Evolutionary conservation across 2,113 vertebrate genomes (phyloP).

Genomic region (Actenoides lindsayi): DNA sequence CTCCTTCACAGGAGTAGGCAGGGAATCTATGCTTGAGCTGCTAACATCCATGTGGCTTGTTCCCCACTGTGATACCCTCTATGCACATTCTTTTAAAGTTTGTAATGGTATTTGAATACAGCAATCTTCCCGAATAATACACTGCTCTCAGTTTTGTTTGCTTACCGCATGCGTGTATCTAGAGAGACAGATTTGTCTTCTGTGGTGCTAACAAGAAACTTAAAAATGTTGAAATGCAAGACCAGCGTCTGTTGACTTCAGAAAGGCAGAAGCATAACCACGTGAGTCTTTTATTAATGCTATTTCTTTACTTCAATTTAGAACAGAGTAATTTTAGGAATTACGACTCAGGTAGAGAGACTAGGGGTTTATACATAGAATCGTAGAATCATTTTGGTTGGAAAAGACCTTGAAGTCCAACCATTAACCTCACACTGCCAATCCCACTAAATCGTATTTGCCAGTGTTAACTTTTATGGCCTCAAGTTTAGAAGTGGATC

Average conservation of each 20-base stretch:
- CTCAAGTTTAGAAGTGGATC: background rate
- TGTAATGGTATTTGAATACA: background rate
- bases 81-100: background rate
- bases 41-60: background rate
- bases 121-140: background rate
- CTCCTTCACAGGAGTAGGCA: background rate
- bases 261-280: background rate
- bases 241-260: background rate
- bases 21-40: background rate
- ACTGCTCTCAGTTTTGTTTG: background rate
- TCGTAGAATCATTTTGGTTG: no score
- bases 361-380: background rate
- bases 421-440: no score
- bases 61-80: background rate
- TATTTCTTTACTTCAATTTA: background rate
- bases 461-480: background rate
- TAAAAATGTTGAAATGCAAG: background rate
- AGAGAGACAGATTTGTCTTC: background rate
- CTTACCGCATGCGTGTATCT: fast-evolving
- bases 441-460: background rate
- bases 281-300: background rate
- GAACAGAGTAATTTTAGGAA: background rate
- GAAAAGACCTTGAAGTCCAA: no score
- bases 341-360: background rate
- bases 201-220: background rate